phyloP scores from a whole-genome alignment of 2,113 vertebrate species.

The Sciurus niger region DNA sequence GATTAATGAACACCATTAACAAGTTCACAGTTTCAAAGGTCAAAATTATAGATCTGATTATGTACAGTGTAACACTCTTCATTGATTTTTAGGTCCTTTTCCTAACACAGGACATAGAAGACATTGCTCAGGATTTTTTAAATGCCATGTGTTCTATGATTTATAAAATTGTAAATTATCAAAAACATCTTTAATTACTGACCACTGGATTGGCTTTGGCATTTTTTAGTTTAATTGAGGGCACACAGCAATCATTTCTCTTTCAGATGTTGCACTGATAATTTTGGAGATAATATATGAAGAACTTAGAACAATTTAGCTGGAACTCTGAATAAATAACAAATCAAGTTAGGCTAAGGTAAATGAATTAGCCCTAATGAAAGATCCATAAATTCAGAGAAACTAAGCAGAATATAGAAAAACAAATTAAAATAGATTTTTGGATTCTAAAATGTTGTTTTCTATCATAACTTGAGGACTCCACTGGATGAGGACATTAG shows the following conservation, averaged over 20 bases:
- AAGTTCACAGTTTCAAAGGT: slow-evolving; percentile 65
- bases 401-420: slow-evolving; percentile 62
- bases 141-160: slow-evolving; percentile 46
- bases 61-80: not conserved
- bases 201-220: slow-evolving; percentile 32
- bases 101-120: not conserved
- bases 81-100: not conserved
- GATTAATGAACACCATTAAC: slow-evolving; percentile 70
- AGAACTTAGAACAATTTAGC: slow-evolving; percentile 52
- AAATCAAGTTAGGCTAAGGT: slow-evolving; percentile 63
- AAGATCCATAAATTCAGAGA: slow-evolving; percentile 50
- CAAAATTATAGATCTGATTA: slow-evolving; percentile 50
- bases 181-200: slow-evolving; percentile 65
- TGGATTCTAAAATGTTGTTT: slow-evolving; percentile 52
- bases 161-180: slow-evolving; percentile 65
- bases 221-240: slow-evolving; percentile 49
- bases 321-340: slow-evolving; percentile 67
- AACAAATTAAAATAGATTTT: slow-evolving; percentile 66
- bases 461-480: not conserved
- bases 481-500: not conserved
- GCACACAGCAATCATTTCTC: slow-evolving; percentile 66
- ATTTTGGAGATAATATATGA: slow-evolving; percentile 59
- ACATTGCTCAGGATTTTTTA: not conserved
- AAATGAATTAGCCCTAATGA: slow-evolving; percentile 58
- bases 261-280: slow-evolving; percentile 56